These are phyloP conservation scores for Zosterops japonicus DNA, from an alignment of 2,113 vertebrate genomes.

Conservation along the genomic window DNA sequence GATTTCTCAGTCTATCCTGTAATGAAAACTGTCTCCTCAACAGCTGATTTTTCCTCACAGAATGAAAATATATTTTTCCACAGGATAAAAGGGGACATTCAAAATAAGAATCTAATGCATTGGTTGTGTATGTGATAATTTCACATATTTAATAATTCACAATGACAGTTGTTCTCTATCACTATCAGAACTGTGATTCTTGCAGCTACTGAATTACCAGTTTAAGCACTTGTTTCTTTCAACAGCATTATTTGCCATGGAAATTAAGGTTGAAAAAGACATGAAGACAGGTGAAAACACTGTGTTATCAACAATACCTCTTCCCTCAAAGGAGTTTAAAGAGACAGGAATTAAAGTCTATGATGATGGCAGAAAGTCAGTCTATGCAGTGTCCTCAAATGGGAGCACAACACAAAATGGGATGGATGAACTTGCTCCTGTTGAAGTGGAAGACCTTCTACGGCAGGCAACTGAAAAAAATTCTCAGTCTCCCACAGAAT, in stretches of 20 bases:
- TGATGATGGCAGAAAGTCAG: slow-evolving; percentile 88
- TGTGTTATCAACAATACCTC: slow-evolving; percentile 87
- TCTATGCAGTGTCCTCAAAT: slow-evolving; percentile 81
- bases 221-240: slow-evolving; percentile 43
- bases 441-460: slow-evolving; percentile 89
- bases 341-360: slow-evolving; percentile 88
- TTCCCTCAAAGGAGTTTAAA: slow-evolving; percentile 82
- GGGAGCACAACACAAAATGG: slow-evolving; percentile 57
- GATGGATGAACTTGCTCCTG: slow-evolving; percentile 77
- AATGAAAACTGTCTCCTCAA: neutral
- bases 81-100: neutral
- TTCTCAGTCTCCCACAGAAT: slow-evolving; percentile 81
- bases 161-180: neutral
- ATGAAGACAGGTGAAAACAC: slow-evolving; percentile 88
- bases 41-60: neutral
- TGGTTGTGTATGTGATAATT: neutral
- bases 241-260: slow-evolving; percentile 91
- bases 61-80: neutral
- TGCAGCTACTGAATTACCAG: neutral
- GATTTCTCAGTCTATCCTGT: neutral
- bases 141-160: neutral
- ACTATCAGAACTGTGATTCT: neutral
- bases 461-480: slow-evolving; percentile 85
- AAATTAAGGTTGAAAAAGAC: slow-evolving; percentile 93
- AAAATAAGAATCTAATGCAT: neutral